These are phyloP conservation scores for Rattus rattus DNA, from an alignment of 2,113 vertebrate species.

Conservation along the genomic window DNA sequence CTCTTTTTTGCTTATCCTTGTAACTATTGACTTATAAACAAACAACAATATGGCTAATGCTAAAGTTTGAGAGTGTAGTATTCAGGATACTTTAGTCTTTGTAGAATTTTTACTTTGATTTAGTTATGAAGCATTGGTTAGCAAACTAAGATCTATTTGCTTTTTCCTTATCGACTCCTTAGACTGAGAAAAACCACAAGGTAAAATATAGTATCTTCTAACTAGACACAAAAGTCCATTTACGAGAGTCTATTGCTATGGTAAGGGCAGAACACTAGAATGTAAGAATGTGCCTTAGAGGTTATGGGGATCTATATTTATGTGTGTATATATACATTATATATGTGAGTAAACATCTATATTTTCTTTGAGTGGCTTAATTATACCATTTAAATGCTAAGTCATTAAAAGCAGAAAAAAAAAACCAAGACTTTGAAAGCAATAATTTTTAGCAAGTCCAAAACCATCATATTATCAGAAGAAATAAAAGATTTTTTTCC, in stretches of 20 bases:
- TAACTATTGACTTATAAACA: background rate
- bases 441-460: background rate
- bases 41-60: background rate
- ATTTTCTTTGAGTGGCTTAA: background rate
- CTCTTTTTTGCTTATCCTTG: background rate
- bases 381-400: background rate
- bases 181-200: background rate
- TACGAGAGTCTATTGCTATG: background rate
- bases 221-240: background rate
- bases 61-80: background rate
- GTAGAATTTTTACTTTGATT: slow-evolving; percentile 8
- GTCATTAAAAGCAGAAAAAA: slow-evolving; percentile 15
- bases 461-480: background rate
- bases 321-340: background rate
- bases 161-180: background rate
- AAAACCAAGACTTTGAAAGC: background rate
- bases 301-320: background rate
- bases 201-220: background rate
- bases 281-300: no score
- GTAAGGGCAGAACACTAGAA: no score
- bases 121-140: background rate
- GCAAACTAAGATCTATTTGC: background rate
- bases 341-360: background rate
- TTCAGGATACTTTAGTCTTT: background rate
- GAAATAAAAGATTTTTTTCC: background rate